Evolutionary conservation across 1,140 invertebrate species (phyloP), one percentile per base, ranked within the genome.

Genomic region (Cherax quadricarinatus): DNA sequence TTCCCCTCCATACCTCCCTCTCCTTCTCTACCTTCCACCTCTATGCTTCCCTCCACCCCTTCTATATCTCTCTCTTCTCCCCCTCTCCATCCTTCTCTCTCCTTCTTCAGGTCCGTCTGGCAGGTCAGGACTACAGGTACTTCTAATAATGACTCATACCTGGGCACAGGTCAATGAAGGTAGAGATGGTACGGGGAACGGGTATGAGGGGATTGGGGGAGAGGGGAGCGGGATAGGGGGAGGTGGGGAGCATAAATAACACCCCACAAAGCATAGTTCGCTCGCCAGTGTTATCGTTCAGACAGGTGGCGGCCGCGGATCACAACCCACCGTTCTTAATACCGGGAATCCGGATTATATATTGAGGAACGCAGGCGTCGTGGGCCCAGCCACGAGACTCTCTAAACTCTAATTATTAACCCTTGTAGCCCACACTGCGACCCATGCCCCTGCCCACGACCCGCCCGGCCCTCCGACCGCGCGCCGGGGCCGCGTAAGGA

Each of bases 401-500:
- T 79, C 89, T 91, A 91, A 91, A 91, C 89, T 91, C 82, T 91
- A 91, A 91, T 91, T 91, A 91, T 91, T 91, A 91, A 91, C 89
- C 89, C 73, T 83, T 86, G 48, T 51, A 7, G 79, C 75, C 70
- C 86, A 24, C 75, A 78, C 75, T 79, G 62, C 73, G 66, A 53
- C 89, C 24, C 80, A 82, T 49, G 79, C 73, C 30, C 70, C 24
- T 4, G 12, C 70, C n/a, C 60, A 24, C 10, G 30, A 49, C 84
- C 62, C 24, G 41, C 41, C 21, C 14, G 70, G 70, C 75, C 73
- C 62, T 86, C 10, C 49, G 84, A 21, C 60, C n/a, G 21, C 16
- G 3, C 51, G 41, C 4, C 82, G 75, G 12, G 4, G 62, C 4
- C 62, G 12, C 62, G 18, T 0, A 85, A 85, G 75, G 82, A 83